These are phyloP conservation scores for Gobiocypris rarus DNA, from an alignment of 2,113 vertebrate species.

Conservation along the genomic window DNA sequence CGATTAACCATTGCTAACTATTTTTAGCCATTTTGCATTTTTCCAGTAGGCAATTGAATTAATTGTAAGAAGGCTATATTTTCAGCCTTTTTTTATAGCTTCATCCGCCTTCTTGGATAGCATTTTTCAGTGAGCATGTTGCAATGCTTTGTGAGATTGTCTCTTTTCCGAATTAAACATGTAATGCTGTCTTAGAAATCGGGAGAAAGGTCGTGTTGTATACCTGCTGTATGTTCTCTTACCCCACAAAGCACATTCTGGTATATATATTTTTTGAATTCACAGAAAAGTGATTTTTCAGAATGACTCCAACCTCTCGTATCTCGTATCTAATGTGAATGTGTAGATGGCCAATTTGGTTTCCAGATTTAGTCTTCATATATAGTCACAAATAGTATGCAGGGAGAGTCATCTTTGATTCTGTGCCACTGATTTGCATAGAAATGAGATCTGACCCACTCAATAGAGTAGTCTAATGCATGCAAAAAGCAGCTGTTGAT, in stretches of 20 bases:
- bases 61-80: background rate
- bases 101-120: background rate
- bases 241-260: background rate
- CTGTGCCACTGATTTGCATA: conserved; percentile 55
- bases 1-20: background rate
- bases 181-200: background rate
- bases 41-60: background rate
- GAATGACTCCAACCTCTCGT: conserved; percentile 37
- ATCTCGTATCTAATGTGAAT: conserved; percentile 33
- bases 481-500: conserved; percentile 59
- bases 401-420: conserved; percentile 40
- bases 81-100: background rate
- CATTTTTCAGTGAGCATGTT: background rate
- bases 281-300: conserved; percentile 32
- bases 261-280: conserved; percentile 22
- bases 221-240: background rate
- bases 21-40: background rate
- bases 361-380: conserved; percentile 39
- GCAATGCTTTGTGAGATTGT: background rate
- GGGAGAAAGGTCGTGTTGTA: background rate
- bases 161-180: background rate
- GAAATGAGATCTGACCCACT: conserved; percentile 58
- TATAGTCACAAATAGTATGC: conserved; percentile 32
- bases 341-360: conserved; percentile 46
- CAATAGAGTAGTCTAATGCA: conserved; percentile 51